Conservation (phyloP, 2,888 invertebrate genomes). For the Perithous albicinctus region DNA sequence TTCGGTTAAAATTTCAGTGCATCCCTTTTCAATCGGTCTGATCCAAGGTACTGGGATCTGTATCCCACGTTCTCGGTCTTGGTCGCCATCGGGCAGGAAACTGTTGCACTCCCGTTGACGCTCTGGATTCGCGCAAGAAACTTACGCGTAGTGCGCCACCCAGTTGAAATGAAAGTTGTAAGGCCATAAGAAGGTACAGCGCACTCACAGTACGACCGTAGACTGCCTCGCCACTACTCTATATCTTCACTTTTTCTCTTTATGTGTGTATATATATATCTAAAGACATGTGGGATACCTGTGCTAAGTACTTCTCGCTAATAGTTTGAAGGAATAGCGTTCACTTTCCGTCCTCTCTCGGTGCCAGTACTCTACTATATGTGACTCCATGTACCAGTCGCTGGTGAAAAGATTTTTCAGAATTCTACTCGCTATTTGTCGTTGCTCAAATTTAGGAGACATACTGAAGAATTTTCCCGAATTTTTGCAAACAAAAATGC, state of each 20-base stretch:
- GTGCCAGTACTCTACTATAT: not conserved
- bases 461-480: no score
- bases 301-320: constrained; percentile 36
- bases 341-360: constrained; percentile 44
- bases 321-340: constrained; percentile 46
- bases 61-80: constrained; percentile 5
- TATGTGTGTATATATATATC: constrained; percentile 1
- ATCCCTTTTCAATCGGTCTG: constrained; percentile 15
- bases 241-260: constrained; percentile 38
- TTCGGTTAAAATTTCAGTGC: not conserved
- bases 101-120: constrained; percentile 17
- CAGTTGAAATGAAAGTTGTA: constrained; percentile 60
- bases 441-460: no score
- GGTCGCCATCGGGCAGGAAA: constrained; percentile 3
- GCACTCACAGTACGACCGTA: constrained; percentile 12
- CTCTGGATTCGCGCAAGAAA: constrained; percentile 52
- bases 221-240: constrained; percentile 17
- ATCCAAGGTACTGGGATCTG: not conserved
- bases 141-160: constrained; percentile 14
- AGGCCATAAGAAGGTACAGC: constrained; percentile 57
- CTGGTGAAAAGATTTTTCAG: no score
- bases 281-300: not conserved
- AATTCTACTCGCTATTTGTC: no score
- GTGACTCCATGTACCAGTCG: no score
- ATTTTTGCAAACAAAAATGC: no score